Evolutionary conservation across 2,113 vertebrate species (phyloP).

Genomic region (Lipotes vexillifer): DNA sequence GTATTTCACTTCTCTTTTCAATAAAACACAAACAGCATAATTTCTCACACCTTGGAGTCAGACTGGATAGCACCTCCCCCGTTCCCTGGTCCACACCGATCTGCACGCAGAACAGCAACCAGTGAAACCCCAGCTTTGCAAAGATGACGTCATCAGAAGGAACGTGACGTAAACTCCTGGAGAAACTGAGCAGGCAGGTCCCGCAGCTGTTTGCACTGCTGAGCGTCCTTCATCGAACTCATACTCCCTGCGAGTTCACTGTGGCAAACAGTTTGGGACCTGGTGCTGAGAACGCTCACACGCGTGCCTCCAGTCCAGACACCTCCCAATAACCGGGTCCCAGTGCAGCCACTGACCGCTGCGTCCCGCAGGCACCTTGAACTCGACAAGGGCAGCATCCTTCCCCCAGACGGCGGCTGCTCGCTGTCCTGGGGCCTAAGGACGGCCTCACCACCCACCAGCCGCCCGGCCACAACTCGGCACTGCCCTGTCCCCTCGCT

Average conservation of each 20-base stretch:
- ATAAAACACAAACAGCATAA: neutral
- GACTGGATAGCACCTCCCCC: neutral
- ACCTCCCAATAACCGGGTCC: neutral
- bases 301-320: neutral
- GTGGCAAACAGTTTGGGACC: neutral
- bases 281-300: neutral
- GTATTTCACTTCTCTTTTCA: neutral
- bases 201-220: neutral
- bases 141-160: neutral
- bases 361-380: neutral
- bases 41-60: neutral
- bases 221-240: neutral
- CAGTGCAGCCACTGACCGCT: neutral
- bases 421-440: neutral
- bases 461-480: neutral
- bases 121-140: neutral
- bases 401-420: neutral
- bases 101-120: neutral
- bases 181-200: neutral
- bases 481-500: neutral
- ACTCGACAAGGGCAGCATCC: neutral
- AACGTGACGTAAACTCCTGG: neutral
- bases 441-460: neutral
- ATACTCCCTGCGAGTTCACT: neutral
- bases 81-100: neutral